These are phyloP conservation scores for Drosophila fungiperda DNA, from an alignment of 2,888 invertebrate genomes.

Conservation along the genomic window DNA sequence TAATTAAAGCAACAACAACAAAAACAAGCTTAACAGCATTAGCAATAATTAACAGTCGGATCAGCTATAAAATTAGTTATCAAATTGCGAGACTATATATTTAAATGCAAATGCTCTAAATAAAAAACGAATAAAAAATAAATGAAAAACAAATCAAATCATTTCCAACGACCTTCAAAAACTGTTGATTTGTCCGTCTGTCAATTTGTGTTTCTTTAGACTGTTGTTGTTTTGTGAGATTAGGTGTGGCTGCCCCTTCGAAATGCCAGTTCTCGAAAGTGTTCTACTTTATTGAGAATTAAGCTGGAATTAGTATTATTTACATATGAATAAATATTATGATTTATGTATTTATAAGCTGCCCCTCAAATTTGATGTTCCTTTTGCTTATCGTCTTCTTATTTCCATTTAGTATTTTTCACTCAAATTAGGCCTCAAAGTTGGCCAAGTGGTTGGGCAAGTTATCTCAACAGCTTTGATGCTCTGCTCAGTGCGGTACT, in stretches of 20 bases:
- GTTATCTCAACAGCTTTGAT: background rate
- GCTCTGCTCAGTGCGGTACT: background rate
- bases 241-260: conserved; percentile 34
- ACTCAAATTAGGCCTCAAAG: background rate
- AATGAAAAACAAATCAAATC: background rate
- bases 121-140: background rate
- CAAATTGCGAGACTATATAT: conserved; percentile 34
- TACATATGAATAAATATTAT: conserved; percentile 42
- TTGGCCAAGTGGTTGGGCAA: background rate
- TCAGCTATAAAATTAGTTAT: conserved; percentile 34
- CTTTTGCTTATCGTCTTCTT: background rate
- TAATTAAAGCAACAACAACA: conserved; percentile 24
- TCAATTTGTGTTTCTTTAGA: background rate
- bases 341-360: background rate
- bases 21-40: background rate
- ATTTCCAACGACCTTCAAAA: conserved; percentile 39
- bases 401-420: background rate
- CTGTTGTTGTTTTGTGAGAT: conserved; percentile 10
- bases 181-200: conserved; percentile 11
- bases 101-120: conserved; percentile 55
- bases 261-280: conserved; percentile 42
- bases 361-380: background rate
- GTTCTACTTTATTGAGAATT: conserved; percentile 37
- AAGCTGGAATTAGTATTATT: conserved; percentile 13
- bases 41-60: conserved; percentile 6